phyloP scores from a whole-genome alignment of 2,113 vertebrate species.

The Herpailurus yagouaroundi region DNA sequence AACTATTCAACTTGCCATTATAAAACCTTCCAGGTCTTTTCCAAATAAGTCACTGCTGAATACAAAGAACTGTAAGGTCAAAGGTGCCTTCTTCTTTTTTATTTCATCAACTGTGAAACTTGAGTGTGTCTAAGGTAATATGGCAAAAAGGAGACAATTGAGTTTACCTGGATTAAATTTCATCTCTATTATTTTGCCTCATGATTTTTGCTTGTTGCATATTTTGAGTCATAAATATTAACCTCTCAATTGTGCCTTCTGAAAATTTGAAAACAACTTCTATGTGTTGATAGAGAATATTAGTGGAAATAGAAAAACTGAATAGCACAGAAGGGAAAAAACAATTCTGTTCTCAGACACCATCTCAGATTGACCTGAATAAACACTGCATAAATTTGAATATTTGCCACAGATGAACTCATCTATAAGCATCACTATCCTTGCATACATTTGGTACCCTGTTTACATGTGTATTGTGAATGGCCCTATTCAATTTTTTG shows the following conservation, averaged over 20 bases:
- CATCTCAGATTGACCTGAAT: background rate
- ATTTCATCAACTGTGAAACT: background rate
- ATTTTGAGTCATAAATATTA: background rate
- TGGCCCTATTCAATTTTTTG: background rate
- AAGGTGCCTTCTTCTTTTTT: background rate
- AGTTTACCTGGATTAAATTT: background rate
- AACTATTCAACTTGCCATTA: conserved; percentile 28
- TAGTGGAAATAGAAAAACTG: background rate
- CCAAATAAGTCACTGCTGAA: background rate
- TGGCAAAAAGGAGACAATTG: background rate
- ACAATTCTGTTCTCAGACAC: background rate
- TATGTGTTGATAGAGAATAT: background rate
- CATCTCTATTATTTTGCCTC: background rate
- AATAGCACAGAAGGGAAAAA: background rate
- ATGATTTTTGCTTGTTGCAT: background rate
- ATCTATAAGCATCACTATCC: background rate
- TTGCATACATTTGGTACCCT: background rate
- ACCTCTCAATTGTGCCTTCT: background rate
- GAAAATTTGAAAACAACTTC: background rate
- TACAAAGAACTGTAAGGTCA: background rate
- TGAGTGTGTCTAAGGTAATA: background rate
- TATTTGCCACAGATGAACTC: background rate
- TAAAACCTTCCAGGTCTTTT: background rate
- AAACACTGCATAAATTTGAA: background rate
- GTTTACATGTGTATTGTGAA: background rate